Evolutionary conservation across 92 coral and sea anemone species (phyloP).

Genomic region (Porites evermanni): DNA sequence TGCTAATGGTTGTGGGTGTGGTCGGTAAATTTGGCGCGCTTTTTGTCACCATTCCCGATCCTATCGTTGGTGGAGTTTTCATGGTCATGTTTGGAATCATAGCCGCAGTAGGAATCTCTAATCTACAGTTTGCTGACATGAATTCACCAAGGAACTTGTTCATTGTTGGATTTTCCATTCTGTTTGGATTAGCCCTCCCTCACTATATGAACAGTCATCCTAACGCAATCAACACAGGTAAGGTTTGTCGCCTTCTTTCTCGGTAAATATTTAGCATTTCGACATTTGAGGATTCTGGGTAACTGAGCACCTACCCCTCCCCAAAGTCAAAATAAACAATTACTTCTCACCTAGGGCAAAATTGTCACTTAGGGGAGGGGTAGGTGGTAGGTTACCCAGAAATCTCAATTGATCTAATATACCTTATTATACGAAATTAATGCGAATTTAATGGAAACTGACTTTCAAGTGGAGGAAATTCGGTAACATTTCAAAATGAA

Average conservation of each 20-base stretch:
- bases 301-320: too few species aligned
- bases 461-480: too few species aligned
- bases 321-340: too few species aligned
- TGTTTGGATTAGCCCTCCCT: slow-evolving; percentile 84
- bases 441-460: too few species aligned
- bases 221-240: slow-evolving; percentile 81
- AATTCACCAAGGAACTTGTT: slow-evolving; percentile 89
- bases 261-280: neutral
- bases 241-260: neutral
- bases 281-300: too few species aligned
- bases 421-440: too few species aligned
- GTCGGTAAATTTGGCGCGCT: slow-evolving; percentile 88
- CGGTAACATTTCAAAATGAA: too few species aligned
- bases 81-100: slow-evolving; percentile 90
- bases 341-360: too few species aligned
- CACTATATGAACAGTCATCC: slow-evolving; percentile 65
- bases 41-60: slow-evolving; percentile 91
- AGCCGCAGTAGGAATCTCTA: slow-evolving; percentile 86
- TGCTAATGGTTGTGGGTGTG: slow-evolving; percentile 76
- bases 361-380: too few species aligned
- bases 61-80: slow-evolving; percentile 91
- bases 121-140: slow-evolving; percentile 82
- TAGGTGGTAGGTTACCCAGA: too few species aligned
- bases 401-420: too few species aligned
- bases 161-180: slow-evolving; percentile 80